phyloP scores from a whole-genome alignment of 2,113 vertebrate genomes.

The Peromyscus maniculatus region DNA sequence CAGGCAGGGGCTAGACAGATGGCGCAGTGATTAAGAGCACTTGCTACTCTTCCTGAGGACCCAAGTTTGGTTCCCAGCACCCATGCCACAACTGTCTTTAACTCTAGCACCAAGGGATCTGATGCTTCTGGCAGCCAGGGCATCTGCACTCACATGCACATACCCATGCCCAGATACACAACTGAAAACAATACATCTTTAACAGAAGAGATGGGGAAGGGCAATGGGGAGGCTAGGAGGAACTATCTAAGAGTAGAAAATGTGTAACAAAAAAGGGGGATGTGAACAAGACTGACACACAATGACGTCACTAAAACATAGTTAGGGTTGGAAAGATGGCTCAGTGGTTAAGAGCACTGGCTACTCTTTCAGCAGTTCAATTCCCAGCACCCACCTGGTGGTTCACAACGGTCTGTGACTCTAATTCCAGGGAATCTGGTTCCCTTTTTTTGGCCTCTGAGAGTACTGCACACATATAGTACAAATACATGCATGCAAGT shows the following conservation, averaged over 20 bases:
- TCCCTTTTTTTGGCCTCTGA: neutral
- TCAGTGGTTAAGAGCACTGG: no score
- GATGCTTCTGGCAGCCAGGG: no score
- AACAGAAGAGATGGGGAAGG: neutral
- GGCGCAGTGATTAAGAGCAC: neutral
- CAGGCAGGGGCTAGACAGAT: neutral
- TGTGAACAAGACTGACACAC: neutral
- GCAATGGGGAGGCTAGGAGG: neutral
- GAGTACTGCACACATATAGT: neutral
- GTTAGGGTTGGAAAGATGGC: neutral
- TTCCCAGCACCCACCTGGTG: no score
- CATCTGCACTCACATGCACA: neutral
- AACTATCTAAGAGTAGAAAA: no score
- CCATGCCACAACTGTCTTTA: no score
- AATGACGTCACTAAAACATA: constrained; percentile 37
- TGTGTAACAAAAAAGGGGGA: no score
- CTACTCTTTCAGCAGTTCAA: neutral
- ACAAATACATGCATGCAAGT: neutral
- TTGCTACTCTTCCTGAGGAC: no score
- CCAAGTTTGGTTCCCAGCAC: no score
- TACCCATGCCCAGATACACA: neutral
- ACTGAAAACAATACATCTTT: neutral
- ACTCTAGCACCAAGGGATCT: no score
- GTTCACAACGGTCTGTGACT: neutral
- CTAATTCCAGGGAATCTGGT: neutral